Evolutionary conservation across 1,140 invertebrate genomes (phyloP).

Genomic region (Maniola jurtina): DNA sequence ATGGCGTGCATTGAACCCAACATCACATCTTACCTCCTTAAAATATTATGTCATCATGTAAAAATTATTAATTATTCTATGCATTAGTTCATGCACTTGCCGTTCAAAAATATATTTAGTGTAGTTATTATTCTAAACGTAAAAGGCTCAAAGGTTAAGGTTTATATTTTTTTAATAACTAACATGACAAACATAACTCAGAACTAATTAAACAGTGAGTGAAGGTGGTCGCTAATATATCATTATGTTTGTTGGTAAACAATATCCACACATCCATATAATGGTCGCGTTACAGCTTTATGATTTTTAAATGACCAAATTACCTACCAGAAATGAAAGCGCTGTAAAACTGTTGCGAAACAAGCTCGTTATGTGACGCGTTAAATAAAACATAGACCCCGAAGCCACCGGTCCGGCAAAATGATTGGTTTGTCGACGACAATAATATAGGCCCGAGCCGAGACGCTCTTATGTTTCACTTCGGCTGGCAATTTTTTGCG

Average conservation of each 20-base stretch:
- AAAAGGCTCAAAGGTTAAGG: no score
- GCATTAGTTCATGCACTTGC: no score
- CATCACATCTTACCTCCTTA: no score
- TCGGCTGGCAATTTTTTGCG: conserved; percentile 47
- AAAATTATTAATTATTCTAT: no score
- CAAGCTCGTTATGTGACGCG: conserved; percentile 29
- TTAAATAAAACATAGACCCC: conserved; percentile 28
- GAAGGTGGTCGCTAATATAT: no score
- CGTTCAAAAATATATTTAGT: no score
- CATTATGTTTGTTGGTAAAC: background rate
- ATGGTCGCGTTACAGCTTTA: background rate
- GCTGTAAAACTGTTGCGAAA: conserved; percentile 27
- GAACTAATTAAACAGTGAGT: no score
- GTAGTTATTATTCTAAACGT: no score
- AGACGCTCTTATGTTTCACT: conserved; percentile 35
- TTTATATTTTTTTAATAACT: no score
- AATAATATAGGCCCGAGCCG: conserved; percentile 21
- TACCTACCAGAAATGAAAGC: conserved; percentile 24
- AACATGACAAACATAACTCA: no score
- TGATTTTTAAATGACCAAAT: background rate
- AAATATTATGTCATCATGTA: no score
- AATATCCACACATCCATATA: conserved; percentile 30
- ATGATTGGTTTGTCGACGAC: conserved; percentile 29
- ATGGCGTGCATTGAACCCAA: no score
- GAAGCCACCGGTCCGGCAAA: conserved; percentile 35